Base-by-base conservation (phyloP, 1,140 invertebrate species). In the Macrocentrus cingulum region DNA sequence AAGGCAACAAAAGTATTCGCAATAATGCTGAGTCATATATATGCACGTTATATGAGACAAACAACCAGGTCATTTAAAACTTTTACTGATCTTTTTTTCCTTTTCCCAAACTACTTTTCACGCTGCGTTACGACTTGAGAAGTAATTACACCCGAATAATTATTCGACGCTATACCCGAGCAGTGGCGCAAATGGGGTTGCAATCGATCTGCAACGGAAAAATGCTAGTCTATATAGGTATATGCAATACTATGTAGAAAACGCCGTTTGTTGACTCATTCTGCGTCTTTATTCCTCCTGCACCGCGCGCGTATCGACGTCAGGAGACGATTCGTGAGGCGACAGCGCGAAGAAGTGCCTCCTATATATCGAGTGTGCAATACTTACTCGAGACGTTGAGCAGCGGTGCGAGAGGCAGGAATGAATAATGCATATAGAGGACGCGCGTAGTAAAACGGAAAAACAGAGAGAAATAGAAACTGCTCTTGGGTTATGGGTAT, bases 321-420 rank as follows among this genome's bases (percentile, higher is more conserved):
- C 29, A 23, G 6, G 29, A 29, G 19, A 42, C 34, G 39, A 58
- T 58, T 51, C 48, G 49, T 49, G 36, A 32, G 37, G 39, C 25
- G 4, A 41, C 29, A 62, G 19, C 45, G 23, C 56, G 16, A 62
- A 39, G 46, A 59, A 42, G 44, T 59, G 44, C 23, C 15, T 41
- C 32, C 37, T 55, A 25, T 56, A 59, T 55, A 59, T 62, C 37
- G 61, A 59, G 53, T 53, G 56, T 50, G 48, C 42, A 59, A 62
- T 59, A 59, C n/a, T n/a, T n/a, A n/a, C 61, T 56, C 41, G 48
- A 62, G 56, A 56, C 34, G 52, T 46, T 45, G 61, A 58, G 60
- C 56, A 57, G 51, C 50, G 45, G 48, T 52, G 52, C 56, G 52
- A 54, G 53, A 41, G 56, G 22, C 18, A 52, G 48, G 36, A 52